Evolutionary conservation across 2,797 vertebrate species (phyloP).

Genomic region (Clarias fuscus): DNA sequence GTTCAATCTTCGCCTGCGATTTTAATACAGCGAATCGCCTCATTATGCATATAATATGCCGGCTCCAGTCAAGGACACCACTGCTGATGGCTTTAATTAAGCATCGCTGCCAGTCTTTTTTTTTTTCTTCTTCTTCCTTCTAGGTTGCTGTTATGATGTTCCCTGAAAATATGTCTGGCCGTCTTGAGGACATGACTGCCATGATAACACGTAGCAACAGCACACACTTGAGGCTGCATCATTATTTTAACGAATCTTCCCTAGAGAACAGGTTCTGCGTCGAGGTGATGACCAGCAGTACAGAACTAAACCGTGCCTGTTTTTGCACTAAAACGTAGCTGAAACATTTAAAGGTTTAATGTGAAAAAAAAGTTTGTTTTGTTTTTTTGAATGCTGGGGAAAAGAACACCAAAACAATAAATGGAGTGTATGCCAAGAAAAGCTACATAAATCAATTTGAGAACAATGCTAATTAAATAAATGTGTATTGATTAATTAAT

Average conservation of each 20-base stretch:
- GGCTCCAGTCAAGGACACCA: slow-evolving; percentile 27
- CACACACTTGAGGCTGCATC: background rate
- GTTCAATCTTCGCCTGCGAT: background rate
- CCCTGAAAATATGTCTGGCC: slow-evolving; percentile 16
- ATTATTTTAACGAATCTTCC: slow-evolving; percentile 16
- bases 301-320: background rate
- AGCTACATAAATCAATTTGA: background rate
- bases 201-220: background rate
- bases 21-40: slow-evolving; percentile 27
- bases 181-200: background rate
- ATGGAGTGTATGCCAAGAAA: background rate
- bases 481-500: background rate
- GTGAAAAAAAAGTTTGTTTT: too few species aligned
- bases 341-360: background rate
- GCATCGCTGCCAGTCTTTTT: background rate
- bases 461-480: background rate
- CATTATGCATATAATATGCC: slow-evolving; percentile 22
- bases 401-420: background rate
- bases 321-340: background rate
- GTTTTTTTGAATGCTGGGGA: too few species aligned
- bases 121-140: background rate
- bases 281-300: background rate
- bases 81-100: slow-evolving; percentile 20
- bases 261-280: background rate
- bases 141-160: background rate